Base-by-base conservation (phyloP, 2,797 vertebrate genomes). In the Triplophysa yarkandensis region DNA sequence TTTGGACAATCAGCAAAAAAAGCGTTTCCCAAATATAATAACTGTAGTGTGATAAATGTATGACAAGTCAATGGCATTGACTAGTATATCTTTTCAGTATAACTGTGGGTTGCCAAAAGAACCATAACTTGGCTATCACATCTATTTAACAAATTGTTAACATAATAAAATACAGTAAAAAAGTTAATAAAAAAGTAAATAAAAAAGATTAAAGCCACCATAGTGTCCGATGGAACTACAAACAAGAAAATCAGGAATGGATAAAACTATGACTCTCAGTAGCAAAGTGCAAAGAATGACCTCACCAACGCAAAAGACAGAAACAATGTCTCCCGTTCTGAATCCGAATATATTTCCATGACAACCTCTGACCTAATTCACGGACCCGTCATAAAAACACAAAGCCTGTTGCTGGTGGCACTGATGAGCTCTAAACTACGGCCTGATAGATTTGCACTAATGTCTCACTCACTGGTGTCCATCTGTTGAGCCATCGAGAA, bases 361-460 rank as follows among this genome's bases (percentile, higher is more conserved):
- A 55, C 21, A 55, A 54, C 50, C 50, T 52, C 21, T 25, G 50
- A 28, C 52, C 52, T 55, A 55, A 55, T 55, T 55, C 25, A 55
- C 14, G 14, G 14, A 27, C 52, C 10, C 27, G 50, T 54, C 50
- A 52, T 52, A 52, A 52, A 52, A 52, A 52, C 50, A 52, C 50
- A 27, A 54, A 54, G 50, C 25, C 19, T 27, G 50, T 54, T 25
- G 10, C 11, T 54, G 21, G 50, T 16, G 11, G 21, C 50, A 25
- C 50, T 55, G 52, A 55, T 55, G 25, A 55, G 52, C 25, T 55
- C 23, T 54, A 4, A 54, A 54, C 21, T 54, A 14, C 50, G 21
- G 23, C 50, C n/a, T 54, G 13, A 11, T 55, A 55, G 5, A 55
- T 55, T 55, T 55, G 25, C 6, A 28, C 25, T 23, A 55, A 28